Evolutionary conservation across 1,140 invertebrate genomes (phyloP).

Genomic region (Ceratina calcarata): DNA sequence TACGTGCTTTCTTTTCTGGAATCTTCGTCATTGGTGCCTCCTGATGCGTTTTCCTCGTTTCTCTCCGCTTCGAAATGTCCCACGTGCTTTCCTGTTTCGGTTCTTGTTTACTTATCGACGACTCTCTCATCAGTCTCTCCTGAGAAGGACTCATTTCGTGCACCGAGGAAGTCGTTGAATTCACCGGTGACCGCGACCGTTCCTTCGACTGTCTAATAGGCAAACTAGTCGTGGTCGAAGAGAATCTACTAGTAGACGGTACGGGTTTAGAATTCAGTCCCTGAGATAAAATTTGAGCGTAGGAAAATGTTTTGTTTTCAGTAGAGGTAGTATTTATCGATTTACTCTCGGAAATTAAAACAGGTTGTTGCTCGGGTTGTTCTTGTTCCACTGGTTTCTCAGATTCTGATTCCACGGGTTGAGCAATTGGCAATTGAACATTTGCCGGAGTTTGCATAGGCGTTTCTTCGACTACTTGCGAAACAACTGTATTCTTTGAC

Average conservation of each 20-base stretch:
- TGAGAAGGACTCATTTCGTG: conserved; percentile 44
- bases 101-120: conserved; percentile 13
- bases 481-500: not conserved
- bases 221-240: not conserved
- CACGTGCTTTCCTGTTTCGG: conserved; percentile 57
- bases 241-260: not conserved
- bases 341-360: not conserved
- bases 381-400: not conserved
- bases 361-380: not conserved
- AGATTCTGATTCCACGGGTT: conserved; percentile 2
- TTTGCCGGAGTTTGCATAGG: not conserved
- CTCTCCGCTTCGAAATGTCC: conserved; percentile 67
- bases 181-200: conserved; percentile 50
- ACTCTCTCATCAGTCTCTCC: conserved; percentile 32
- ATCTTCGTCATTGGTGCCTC: conserved; percentile 6
- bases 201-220: conserved; percentile 33
- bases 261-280: conserved; percentile 79
- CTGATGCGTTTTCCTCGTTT: conserved; percentile 57
- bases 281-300: conserved; percentile 87
- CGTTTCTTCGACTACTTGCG: conserved; percentile 22
- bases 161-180: not conserved
- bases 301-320: conserved; percentile 81
- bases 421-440: not conserved
- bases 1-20: conserved; percentile 38
- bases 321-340: not conserved